phyloP scores from a whole-genome alignment of 2,888 invertebrate genomes.

The Agrochola lota region DNA sequence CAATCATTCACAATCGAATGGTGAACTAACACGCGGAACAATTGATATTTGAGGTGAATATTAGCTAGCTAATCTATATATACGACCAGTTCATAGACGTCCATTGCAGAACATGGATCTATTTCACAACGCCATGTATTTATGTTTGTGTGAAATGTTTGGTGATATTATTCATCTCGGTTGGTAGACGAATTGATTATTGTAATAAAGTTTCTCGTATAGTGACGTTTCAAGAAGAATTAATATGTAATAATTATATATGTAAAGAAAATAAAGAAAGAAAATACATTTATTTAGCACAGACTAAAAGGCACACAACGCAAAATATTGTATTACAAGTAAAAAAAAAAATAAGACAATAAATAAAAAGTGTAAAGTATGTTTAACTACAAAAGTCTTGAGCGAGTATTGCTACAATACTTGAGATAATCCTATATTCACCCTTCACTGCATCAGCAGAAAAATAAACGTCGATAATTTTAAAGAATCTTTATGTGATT shows the following conservation, averaged over 20 bases:
- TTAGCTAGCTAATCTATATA: slow-evolving; percentile 15
- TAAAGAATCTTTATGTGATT: no score
- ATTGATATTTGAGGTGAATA: slow-evolving; percentile 37
- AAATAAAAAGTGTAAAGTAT: no score
- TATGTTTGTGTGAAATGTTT: neutral
- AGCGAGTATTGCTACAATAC: neutral
- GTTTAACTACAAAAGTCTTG: neutral
- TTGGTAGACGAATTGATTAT: neutral
- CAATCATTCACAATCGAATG: slow-evolving; percentile 35
- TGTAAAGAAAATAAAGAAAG: no score
- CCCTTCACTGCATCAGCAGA: no score
- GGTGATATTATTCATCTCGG: neutral
- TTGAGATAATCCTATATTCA: neutral
- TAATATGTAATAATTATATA: no score
- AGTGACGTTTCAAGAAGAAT: neutral
- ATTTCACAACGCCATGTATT: neutral
- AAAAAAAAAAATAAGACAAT: no score
- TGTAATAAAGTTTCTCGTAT: neutral
- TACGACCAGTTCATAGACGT: neutral
- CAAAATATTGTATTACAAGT: no score
- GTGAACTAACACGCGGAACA: slow-evolving; percentile 6
- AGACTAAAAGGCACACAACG: no score
- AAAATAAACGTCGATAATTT: neutral
- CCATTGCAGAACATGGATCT: neutral
- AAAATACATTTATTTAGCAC: no score